Conservation (phyloP, 1,140 invertebrate genomes). For the Danaus melanippus region DNA sequence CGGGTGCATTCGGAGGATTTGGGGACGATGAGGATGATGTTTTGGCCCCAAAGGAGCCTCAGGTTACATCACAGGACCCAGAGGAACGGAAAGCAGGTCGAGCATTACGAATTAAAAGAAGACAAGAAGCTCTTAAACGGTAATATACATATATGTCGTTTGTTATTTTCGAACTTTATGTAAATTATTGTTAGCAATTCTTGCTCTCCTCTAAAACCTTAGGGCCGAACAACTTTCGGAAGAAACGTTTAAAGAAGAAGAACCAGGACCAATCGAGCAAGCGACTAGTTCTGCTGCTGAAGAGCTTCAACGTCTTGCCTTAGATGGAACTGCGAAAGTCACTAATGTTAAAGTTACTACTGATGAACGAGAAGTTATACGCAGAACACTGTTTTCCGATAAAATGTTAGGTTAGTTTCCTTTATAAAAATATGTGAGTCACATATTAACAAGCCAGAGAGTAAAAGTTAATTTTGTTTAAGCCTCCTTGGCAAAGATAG, state of each 20-base stretch:
- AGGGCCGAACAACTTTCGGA: slow-evolving; percentile 55
- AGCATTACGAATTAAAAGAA: slow-evolving; percentile 74
- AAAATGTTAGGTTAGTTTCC: slow-evolving; percentile 41
- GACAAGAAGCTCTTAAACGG: slow-evolving; percentile 73
- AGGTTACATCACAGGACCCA: slow-evolving; percentile 71
- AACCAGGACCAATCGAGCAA: slow-evolving; percentile 67
- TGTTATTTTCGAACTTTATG: neutral
- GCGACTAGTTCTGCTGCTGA: slow-evolving; percentile 74
- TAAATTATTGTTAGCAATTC: neutral
- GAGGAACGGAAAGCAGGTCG: slow-evolving; percentile 77
- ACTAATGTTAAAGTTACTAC: slow-evolving; percentile 82
- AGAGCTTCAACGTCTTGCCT: slow-evolving; percentile 73
- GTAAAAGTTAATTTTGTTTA: slow-evolving; percentile 13
- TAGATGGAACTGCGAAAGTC: slow-evolving; percentile 80
- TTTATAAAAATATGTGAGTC: slow-evolving; percentile 5
- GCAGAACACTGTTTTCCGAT: slow-evolving; percentile 39
- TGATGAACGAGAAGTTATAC: slow-evolving; percentile 77
- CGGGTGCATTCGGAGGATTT: slow-evolving; percentile 31
- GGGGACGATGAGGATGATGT: slow-evolving; percentile 64
- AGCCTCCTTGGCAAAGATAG: slow-evolving; percentile 75
- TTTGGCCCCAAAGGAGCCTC: slow-evolving; percentile 66
- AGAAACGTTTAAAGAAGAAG: slow-evolving; percentile 54
- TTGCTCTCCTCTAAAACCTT: slow-evolving; percentile 2
- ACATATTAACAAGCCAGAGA: neutral
- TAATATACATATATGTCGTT: slow-evolving; percentile 30